Percentiles rank a stretch among this genome's conserved stretches.
phyloP scores from a whole-genome alignment of 2,113 vertebrate genomes.

The Lophochroa leadbeateri region DNA sequence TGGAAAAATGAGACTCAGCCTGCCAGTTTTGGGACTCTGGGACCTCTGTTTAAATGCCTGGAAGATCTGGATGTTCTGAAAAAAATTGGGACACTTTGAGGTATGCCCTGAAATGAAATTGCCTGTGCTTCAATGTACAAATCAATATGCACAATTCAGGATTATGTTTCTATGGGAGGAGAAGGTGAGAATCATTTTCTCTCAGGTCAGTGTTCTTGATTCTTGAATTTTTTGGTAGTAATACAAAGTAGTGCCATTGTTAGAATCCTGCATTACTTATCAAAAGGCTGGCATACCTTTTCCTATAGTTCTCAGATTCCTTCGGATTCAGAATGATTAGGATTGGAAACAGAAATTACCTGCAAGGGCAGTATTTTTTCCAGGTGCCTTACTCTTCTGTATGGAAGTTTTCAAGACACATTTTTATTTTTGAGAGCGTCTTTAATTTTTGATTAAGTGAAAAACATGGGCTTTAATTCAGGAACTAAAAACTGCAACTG shows the following conservation, averaged over 20 bases:
- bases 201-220: not conserved
- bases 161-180: not conserved
- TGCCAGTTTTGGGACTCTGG: slow-evolving; percentile 45
- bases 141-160: not conserved
- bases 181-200: not conserved
- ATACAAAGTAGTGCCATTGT: not conserved
- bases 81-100: slow-evolving; percentile 43
- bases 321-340: not conserved
- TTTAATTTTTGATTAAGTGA: not conserved
- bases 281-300: not conserved
- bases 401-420: not conserved
- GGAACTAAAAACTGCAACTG: not conserved
- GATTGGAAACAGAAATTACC: not conserved
- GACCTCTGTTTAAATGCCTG: slow-evolving; percentile 55
- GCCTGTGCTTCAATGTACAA: slow-evolving; percentile 38
- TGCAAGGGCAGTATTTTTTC: not conserved
- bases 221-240: not conserved
- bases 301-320: not conserved
- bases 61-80: slow-evolving; percentile 57
- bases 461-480: not conserved
- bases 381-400: not conserved
- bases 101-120: slow-evolving; percentile 57
- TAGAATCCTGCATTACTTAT: not conserved
- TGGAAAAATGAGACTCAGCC: slow-evolving; percentile 39
- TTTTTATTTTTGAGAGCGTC: not conserved